Percentiles rank a stretch among this genome's conserved stretches.
Evolutionary conservation across 1,140 invertebrate species (phyloP).

Genomic region (Ips typographus): DNA sequence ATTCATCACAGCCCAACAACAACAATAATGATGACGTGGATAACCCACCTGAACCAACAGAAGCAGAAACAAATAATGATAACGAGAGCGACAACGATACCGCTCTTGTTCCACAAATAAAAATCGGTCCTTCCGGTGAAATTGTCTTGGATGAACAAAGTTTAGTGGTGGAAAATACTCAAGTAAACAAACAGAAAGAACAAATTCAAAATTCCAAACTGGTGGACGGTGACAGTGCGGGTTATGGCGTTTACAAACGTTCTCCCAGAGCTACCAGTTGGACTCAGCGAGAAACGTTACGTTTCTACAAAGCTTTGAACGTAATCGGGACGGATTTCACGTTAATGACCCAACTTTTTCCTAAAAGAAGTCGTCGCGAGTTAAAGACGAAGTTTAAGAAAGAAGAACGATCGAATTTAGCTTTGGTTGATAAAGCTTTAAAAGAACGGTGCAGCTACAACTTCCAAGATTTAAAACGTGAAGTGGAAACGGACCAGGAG

Average conservation of each 20-base stretch:
- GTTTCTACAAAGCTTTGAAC: slow-evolving; percentile 86
- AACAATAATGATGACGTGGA: slow-evolving; percentile 40
- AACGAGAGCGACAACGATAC: slow-evolving; percentile 49
- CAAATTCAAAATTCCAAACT: slow-evolving; percentile 64
- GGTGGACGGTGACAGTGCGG: slow-evolving; percentile 64
- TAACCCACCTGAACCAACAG: slow-evolving; percentile 48
- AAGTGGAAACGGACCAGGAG: slow-evolving; percentile 48
- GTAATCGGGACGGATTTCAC: slow-evolving; percentile 88
- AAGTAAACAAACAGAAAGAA: slow-evolving; percentile 61
- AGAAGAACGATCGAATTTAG: slow-evolving; percentile 53
- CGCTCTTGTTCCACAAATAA: slow-evolving; percentile 79
- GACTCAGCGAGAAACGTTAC: slow-evolving; percentile 71
- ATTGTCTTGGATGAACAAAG: slow-evolving; percentile 86
- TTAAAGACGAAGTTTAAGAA: slow-evolving; percentile 73
- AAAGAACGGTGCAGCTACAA: slow-evolving; percentile 54
- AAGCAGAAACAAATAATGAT: slow-evolving; percentile 54
- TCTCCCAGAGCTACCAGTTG: slow-evolving; percentile 66
- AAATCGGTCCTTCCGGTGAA: slow-evolving; percentile 83
- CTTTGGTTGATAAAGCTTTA: slow-evolving; percentile 54
- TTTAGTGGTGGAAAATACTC: slow-evolving; percentile 76
- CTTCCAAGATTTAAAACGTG: slow-evolving; percentile 53
- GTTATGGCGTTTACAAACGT: slow-evolving; percentile 66
- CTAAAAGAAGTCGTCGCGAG: slow-evolving; percentile 72
- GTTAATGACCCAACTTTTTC: slow-evolving; percentile 82
- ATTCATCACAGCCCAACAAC: too few species aligned